Base-by-base conservation (phyloP, 2,797 vertebrate species). In the Phrynocephalus forsythii region DNA sequence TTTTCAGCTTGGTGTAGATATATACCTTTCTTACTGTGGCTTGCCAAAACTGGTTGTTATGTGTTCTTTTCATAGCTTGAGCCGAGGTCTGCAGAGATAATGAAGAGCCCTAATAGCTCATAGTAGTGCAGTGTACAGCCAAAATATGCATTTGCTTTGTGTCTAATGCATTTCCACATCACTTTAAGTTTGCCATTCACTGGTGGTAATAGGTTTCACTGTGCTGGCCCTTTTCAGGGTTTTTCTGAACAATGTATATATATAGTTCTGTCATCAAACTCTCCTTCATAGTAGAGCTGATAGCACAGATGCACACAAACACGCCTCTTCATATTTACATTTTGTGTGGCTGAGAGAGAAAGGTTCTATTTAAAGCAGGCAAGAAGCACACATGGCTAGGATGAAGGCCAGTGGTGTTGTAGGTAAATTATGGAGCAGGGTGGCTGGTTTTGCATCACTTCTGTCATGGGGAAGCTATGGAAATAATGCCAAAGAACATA, bases 111-210 rank as follows among this genome's bases (percentile, higher is more conserved):
- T 80, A 80, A 80, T 60, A 72, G 50, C 78, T 81, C 78, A 66
- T 48, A 44, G 78, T n/a, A 86, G 33, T 24, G 11, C 28, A 48
- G 22, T 48, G 28, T 66, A 69, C 69, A 81, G 85, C 85, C 85
- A 81, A 63, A 73, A 82, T 16, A 81, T 81, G 85, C 85, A 86
- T 86, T 73, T 81, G 79, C 50, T 81, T 72, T 63, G 24, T 44
- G 44, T 71, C 16, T 73, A 68, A 72, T 72, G 48, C 77, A 28
- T 79, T 79, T 30, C 52, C 33, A 80, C 68, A 73, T 73, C 22
- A 28, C n/a, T 38, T 71, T 52, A 16, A 63, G 48, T 73, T 81
- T 80, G 68, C 33, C 73, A 1, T 81, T 63, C 85, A 22, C 30
- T 73, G 50, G 52, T 73, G 44, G n/a, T 71, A 48, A 52, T 78